Base-by-base conservation (phyloP, 2,113 vertebrate genomes). In the Gymnorhina tibicen region DNA sequence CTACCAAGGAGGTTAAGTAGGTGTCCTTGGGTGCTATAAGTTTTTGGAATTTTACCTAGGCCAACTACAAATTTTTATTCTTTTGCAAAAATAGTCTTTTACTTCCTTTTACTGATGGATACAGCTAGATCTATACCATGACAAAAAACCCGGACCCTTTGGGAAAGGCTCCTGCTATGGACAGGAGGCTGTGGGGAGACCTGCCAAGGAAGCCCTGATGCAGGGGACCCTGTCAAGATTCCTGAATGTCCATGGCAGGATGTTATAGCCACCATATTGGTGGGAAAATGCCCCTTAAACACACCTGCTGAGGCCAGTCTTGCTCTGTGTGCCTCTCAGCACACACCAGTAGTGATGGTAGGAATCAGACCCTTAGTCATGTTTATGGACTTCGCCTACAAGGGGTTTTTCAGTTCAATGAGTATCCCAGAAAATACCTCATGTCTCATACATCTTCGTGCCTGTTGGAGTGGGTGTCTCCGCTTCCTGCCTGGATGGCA, bases 381-480 rank as follows among this genome's bases (percentile, higher is more conserved):
- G 37, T 56, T 82, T 33, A 80, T 10, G 30, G 39, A 50, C n/a
- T 80, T 84, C 3, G 17, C 32, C 23, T 89, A 32, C 42, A 39
- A 83, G 39, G 64, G 42, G 27, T 37, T 91, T 93, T 92, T 73
- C 55, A 37, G 44, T 42, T 91, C 86, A 91, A 23, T 67, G 82
- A 94, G 42, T 64, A 96, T 87, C 53, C 28, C 91, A 96, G 95
- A 91, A 95, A 92, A 85, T 37, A 47, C 10, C 46, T 91, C 63
- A 77, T 33, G 60, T 60, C 82, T 79, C 78, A 81, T 7, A 23
- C 33, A 70, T 90, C 60, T 59, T 74, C 7, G 7, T 1, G 44
- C 76, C 55, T 77, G 11, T 27, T 63, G 30, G 73, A 92, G 92
- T 93, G 91, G 69, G 91, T 73, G 91, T 94, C 73, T 89, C 35